Conservation (phyloP, 1,140 invertebrate species). For the Coenobita brevimanus region DNA sequence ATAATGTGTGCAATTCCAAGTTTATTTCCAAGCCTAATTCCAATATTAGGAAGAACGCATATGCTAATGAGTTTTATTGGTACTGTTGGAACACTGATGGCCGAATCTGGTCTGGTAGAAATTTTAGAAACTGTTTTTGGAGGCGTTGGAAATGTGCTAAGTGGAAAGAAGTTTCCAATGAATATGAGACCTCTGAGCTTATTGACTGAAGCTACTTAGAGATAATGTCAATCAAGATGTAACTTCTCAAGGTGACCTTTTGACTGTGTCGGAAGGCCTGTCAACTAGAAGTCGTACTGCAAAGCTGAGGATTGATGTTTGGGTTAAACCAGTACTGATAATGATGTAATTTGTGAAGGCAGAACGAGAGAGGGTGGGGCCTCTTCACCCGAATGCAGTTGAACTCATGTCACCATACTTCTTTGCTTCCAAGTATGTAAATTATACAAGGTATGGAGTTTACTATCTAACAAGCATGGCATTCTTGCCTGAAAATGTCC, state of each 20-base stretch:
- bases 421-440: conserved; percentile 39
- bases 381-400: conserved; percentile 22
- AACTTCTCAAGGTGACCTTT: conserved; percentile 24
- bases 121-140: conserved; percentile 23
- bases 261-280: background rate
- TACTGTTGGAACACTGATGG: conserved; percentile 33
- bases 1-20: conserved; percentile 23
- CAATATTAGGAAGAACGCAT: conserved; percentile 32
- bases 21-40: conserved; percentile 10
- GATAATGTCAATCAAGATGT: conserved; percentile 28
- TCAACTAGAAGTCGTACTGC: conserved; percentile 4
- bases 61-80: conserved; percentile 31
- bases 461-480: conserved; percentile 30
- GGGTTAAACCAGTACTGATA: conserved; percentile 30
- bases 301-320: conserved; percentile 35
- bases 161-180: conserved; percentile 38
- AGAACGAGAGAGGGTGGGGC: conserved; percentile 18
- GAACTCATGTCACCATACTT: conserved; percentile 28
- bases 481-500: conserved; percentile 11
- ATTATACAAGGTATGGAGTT: conserved; percentile 36
- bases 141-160: conserved; percentile 34
- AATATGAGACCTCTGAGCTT: conserved; percentile 36
- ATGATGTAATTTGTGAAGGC: conserved; percentile 27
- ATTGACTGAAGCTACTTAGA: conserved; percentile 8
- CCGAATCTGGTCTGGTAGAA: conserved; percentile 21